Conservation (phyloP, 2,797 vertebrate genomes). For the Halcyon smyrnensis region DNA sequence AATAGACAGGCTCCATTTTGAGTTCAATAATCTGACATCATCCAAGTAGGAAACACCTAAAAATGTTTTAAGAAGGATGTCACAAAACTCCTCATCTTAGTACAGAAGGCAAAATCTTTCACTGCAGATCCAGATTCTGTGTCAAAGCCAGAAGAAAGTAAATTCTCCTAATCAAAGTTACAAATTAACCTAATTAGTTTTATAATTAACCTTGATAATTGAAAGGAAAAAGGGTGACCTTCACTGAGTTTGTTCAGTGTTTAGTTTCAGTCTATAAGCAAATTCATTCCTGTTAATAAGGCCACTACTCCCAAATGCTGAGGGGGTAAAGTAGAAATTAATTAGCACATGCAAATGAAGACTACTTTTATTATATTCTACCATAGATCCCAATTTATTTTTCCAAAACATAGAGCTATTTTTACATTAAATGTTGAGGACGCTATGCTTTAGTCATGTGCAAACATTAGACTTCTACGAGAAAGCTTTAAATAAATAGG, state of each 20-base stretch:
- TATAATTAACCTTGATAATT: conserved; percentile 75
- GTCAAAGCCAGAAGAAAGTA: not conserved
- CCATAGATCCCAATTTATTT: not conserved
- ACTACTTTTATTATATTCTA: conserved; percentile 32
- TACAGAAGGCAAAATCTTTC: not conserved
- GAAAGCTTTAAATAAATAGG: not conserved
- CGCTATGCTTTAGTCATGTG: not conserved
- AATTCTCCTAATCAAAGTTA: conserved; percentile 65
- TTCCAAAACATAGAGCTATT: not conserved
- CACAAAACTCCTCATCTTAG: not conserved
- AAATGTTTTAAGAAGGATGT: not conserved
- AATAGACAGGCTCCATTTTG: not conserved
- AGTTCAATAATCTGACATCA: not conserved
- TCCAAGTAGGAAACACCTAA: not conserved
- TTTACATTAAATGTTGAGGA: not conserved
- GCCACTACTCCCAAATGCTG: conserved; percentile 47
- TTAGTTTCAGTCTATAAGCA: conserved; percentile 62
- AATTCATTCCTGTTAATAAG: conserved; percentile 65
- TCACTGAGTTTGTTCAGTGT: conserved; percentile 61
- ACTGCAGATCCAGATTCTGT: conserved; percentile 4
- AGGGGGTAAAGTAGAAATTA: conserved; percentile 67
- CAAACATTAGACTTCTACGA: not conserved
- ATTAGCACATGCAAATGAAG: conserved; percentile 72
- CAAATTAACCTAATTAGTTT: conserved; percentile 74
- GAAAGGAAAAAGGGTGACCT: conserved; percentile 62